These are phyloP conservation scores for Agonopterix heracliana DNA, from an alignment of 2,888 invertebrate species.

Conservation along the genomic window DNA sequence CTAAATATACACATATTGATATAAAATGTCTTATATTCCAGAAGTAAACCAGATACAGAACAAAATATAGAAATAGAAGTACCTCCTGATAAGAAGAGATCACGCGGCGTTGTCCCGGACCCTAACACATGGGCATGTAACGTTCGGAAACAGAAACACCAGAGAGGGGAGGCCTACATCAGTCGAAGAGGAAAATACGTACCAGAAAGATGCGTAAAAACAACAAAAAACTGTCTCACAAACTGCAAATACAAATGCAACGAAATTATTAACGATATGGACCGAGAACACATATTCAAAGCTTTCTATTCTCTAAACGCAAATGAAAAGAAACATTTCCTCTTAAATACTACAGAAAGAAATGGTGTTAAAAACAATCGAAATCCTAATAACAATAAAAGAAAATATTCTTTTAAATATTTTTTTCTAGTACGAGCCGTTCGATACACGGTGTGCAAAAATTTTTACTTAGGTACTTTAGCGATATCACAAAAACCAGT, in stretches of 20 bases:
- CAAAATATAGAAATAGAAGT: conserved; percentile 17
- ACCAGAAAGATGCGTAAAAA: conserved; percentile 48
- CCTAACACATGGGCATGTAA: conserved; percentile 65
- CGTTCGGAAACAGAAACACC: conserved; percentile 58
- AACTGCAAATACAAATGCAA: conserved; percentile 62
- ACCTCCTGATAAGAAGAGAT: conserved; percentile 27
- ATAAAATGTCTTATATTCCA: conserved; percentile 23
- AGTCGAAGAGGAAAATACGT: conserved; percentile 60
- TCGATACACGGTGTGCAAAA: conserved; percentile 57
- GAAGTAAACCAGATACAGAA: conserved; percentile 27
- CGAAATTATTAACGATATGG: conserved; percentile 50
- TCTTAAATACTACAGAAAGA: conserved; percentile 62
- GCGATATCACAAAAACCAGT: conserved; percentile 67
- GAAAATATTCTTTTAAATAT: conserved; percentile 61
- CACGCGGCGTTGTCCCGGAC: conserved; percentile 43
- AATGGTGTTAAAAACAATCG: conserved; percentile 38
- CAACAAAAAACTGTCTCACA: conserved; percentile 57
- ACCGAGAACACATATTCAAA: conserved; percentile 60
- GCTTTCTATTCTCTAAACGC: conserved; percentile 60
- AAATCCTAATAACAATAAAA: conserved; percentile 37
- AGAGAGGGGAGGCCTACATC: conserved; percentile 61
- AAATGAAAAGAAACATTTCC: conserved; percentile 62
- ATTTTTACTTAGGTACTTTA: conserved; percentile 64
- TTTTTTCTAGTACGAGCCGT: conserved; percentile 54
- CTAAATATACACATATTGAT: neutral